A percentile compares a stretch with the other conserved stretches of the same genome.
Evolutionary conservation across 2,888 invertebrate genomes (phyloP).

Genomic region (Palloptera scutellata): DNA sequence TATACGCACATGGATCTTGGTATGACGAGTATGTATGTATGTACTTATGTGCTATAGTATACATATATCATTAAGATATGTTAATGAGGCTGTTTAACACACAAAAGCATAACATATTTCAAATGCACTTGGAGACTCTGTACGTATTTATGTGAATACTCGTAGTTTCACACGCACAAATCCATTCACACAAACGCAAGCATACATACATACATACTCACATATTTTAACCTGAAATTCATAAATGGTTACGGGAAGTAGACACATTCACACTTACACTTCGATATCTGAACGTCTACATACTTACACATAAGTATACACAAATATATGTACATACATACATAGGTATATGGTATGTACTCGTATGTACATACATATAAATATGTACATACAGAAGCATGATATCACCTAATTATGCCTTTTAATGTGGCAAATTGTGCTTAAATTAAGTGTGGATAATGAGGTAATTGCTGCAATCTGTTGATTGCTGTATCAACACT

Average conservation of each 20-base stretch:
- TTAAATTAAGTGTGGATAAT: constrained; percentile 9
- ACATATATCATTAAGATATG: no score
- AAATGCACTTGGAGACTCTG: neutral
- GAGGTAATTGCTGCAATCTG: constrained; percentile 13
- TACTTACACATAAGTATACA: neutral
- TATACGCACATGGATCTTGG: no score
- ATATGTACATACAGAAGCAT: constrained; percentile 4
- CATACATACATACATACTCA: constrained; percentile 13
- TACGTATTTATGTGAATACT: neutral
- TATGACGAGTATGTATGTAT: no score
- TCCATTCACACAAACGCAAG: constrained; percentile 1
- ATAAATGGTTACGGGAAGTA: constrained; percentile 4
- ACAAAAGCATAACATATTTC: no score
- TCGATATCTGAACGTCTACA: constrained; percentile 4
- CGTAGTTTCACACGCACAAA: neutral
- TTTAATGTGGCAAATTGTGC: constrained; percentile 14
- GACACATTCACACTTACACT: neutral
- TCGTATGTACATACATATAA: no score
- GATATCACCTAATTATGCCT: constrained; percentile 16
- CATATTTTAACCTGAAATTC: constrained; percentile 2
- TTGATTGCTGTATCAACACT: constrained; percentile 4
- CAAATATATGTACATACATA: constrained; percentile 6
- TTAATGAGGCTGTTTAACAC: no score
- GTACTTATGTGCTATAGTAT: no score
- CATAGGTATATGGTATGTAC: no score